Percentiles rank a stretch among this genome's conserved stretches.
Evolutionary conservation across 2,888 invertebrate genomes (phyloP).

Genomic region (Sinotaia quadrata): DNA sequence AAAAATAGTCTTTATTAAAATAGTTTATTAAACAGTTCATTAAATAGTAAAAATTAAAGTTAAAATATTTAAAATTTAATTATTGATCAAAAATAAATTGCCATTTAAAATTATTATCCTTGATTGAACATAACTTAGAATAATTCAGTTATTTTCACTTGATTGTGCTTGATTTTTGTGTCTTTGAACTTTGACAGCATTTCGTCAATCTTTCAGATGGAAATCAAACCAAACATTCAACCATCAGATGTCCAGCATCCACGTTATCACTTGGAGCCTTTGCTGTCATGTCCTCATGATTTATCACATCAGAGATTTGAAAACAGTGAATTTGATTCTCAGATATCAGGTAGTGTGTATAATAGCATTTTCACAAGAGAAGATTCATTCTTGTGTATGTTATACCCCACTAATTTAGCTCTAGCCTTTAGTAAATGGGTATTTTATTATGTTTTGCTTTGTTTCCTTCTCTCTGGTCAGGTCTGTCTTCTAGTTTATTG

Average conservation of each 20-base stretch:
- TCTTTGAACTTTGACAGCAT: background rate
- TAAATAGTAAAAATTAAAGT: no score
- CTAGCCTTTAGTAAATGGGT: no score
- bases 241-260: constrained; percentile 53
- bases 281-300: constrained; percentile 79
- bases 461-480: no score
- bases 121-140: no score
- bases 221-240: constrained; percentile 29
- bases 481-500: no score
- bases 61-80: no score
- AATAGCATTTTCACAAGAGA: background rate
- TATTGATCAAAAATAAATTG: no score
- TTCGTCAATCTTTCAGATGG: constrained; percentile 27
- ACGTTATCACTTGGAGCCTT: constrained; percentile 73
- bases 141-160: background rate
- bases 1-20: no score
- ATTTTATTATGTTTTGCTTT: no score
- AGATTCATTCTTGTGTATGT: background rate
- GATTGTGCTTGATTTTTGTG: background rate
- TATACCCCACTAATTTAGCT: no score
- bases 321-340: constrained; percentile 24
- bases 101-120: no score
- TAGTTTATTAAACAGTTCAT: no score
- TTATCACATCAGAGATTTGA: constrained; percentile 71
- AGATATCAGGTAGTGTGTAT: constrained; percentile 21